phyloP scores from a whole-genome alignment of 1,140 invertebrate genomes.

The Macrosteles quadrilineatus region DNA sequence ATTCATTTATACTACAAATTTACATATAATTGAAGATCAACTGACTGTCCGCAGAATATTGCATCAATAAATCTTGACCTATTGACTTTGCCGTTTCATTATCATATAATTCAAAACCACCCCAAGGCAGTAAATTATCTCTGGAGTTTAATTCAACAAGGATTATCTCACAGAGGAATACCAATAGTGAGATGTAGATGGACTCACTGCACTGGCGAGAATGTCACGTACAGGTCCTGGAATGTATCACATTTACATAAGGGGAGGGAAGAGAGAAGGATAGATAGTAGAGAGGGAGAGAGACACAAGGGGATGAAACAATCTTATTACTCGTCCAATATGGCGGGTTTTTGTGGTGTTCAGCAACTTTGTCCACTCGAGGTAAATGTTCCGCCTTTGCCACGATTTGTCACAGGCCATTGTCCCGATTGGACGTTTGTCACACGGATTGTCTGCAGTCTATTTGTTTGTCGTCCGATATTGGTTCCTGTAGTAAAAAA shows the following conservation, averaged over 20 bases:
- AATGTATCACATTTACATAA: background rate
- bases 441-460: background rate
- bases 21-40: no score
- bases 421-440: conserved; percentile 20
- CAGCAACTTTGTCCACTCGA: conserved; percentile 32
- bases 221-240: no score
- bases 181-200: no score
- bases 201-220: no score
- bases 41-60: no score
- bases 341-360: conserved; percentile 32
- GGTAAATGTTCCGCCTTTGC: conserved; percentile 30
- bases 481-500: background rate
- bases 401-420: conserved; percentile 29
- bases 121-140: no score
- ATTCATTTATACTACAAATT: no score
- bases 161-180: no score
- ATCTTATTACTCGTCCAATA: conserved; percentile 27
- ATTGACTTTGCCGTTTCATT: no score
- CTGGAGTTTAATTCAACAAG: no score
- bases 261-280: background rate
- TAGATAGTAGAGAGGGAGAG: background rate
- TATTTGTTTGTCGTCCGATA: background rate
- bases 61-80: no score
- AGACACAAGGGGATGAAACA: conserved; percentile 22
- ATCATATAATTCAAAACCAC: no score